phyloP scores from a whole-genome alignment of 2,113 vertebrate genomes.

The Eudyptes chrysolophus region DNA sequence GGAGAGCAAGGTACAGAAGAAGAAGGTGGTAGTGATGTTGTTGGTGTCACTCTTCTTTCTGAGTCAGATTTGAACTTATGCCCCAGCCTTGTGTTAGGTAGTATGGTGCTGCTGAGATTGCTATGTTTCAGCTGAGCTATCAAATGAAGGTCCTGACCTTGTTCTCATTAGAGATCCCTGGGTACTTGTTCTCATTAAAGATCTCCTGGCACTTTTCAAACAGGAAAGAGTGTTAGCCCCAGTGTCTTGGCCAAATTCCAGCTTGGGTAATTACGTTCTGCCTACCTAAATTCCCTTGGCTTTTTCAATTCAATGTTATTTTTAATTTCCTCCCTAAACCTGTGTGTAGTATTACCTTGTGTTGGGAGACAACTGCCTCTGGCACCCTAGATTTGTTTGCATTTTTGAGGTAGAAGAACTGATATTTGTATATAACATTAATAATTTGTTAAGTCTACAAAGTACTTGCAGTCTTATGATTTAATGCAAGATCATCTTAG shows the following conservation, averaged over 20 bases:
- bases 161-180: constrained; percentile 67
- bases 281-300: constrained; percentile 57
- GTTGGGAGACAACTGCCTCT: background rate
- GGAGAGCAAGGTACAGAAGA: background rate
- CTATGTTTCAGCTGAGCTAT: constrained; percentile 61
- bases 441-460: background rate
- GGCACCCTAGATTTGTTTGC: background rate
- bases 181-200: constrained; percentile 69
- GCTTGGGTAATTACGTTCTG: constrained; percentile 57
- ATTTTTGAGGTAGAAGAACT: background rate
- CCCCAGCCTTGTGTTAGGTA: constrained; percentile 23
- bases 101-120: constrained; percentile 31
- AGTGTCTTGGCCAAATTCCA: constrained; percentile 66
- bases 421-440: background rate
- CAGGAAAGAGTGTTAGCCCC: constrained; percentile 50
- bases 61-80: constrained; percentile 20
- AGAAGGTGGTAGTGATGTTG: background rate
- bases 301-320: constrained; percentile 27
- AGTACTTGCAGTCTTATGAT: background rate
- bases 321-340: constrained; percentile 38
- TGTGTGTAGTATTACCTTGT: background rate
- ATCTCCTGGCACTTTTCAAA: constrained; percentile 66
- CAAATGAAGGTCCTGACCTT: constrained; percentile 57
- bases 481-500: background rate
- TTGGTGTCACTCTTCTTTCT: constrained; percentile 27